These are phyloP conservation scores for Helogale parvula DNA, from an alignment of 2,113 vertebrate genomes.

Conservation along the genomic window DNA sequence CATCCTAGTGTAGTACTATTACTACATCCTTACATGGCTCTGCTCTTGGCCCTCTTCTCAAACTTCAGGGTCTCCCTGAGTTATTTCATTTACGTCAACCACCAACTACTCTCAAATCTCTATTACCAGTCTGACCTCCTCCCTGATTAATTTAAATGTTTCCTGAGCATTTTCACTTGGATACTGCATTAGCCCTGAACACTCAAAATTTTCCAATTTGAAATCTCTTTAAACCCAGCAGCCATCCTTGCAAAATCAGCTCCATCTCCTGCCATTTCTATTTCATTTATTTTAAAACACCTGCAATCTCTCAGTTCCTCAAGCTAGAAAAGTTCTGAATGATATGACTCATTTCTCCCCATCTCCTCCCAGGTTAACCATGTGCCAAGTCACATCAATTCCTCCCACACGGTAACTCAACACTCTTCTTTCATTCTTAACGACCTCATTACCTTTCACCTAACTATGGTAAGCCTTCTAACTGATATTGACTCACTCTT, in stretches of 20 bases:
- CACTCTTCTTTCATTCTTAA: constrained; percentile 1
- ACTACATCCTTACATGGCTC: neutral
- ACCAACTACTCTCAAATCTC: neutral
- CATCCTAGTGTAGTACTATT: neutral
- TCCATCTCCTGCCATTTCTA: neutral
- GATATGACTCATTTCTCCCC: neutral
- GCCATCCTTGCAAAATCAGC: neutral
- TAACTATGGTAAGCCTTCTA: constrained; percentile 25
- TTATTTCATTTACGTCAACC: neutral
- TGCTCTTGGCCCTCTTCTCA: neutral
- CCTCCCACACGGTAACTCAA: neutral
- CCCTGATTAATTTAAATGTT: neutral
- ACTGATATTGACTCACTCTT: constrained; percentile 7
- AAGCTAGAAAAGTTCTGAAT: constrained; percentile 20
- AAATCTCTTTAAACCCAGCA: constrained; percentile 38
- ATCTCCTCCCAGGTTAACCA: neutral
- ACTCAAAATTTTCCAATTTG: constrained; percentile 11
- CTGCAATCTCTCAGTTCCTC: neutral
- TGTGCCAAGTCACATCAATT: neutral
- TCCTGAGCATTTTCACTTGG: neutral
- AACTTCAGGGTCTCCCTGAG: neutral
- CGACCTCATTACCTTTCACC: constrained; percentile 59
- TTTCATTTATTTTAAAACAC: constrained; percentile 28
- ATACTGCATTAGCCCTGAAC: constrained; percentile 2
- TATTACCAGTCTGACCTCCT: neutral